These are phyloP conservation scores for Mesocricetus auratus DNA, from an alignment of 2,113 vertebrate genomes.

Conservation along the genomic window DNA sequence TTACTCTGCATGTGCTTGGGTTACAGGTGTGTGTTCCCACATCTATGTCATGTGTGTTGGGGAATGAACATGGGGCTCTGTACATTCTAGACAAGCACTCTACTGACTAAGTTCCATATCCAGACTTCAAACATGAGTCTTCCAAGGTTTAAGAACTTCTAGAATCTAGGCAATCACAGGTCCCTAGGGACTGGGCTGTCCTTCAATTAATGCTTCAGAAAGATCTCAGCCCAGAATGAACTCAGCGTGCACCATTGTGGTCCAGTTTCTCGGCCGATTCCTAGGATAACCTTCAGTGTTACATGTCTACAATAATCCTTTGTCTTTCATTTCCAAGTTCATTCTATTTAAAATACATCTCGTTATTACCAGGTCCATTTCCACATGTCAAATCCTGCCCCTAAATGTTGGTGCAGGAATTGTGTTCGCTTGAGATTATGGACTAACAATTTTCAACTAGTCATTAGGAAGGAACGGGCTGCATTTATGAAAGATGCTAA, in stretches of 20 bases:
- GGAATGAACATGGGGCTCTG: neutral
- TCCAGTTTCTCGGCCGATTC: neutral
- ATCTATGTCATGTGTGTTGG: neutral
- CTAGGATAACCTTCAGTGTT: neutral
- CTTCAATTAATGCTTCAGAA: neutral
- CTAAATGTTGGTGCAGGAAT: neutral
- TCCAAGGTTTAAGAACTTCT: neutral
- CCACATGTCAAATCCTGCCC: neutral
- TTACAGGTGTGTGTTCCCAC: neutral
- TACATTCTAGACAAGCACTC: neutral
- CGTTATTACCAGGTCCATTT: neutral
- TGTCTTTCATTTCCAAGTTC: neutral
- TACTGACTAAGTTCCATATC: neutral
- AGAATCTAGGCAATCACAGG: neutral
- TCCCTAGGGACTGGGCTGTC: neutral
- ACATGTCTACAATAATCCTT: neutral
- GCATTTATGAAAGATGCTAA: constrained; percentile 61
- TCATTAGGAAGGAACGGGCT: neutral
- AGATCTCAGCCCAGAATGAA: neutral
- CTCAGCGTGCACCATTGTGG: rapidly evolving
- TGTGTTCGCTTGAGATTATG: neutral
- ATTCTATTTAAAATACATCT: neutral
- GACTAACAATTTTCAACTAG: neutral
- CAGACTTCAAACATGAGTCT: neutral
- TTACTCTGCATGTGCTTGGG: no score